Conservation (phyloP, 2,113 vertebrate genomes). For the Ramphastos sulfuratus region DNA sequence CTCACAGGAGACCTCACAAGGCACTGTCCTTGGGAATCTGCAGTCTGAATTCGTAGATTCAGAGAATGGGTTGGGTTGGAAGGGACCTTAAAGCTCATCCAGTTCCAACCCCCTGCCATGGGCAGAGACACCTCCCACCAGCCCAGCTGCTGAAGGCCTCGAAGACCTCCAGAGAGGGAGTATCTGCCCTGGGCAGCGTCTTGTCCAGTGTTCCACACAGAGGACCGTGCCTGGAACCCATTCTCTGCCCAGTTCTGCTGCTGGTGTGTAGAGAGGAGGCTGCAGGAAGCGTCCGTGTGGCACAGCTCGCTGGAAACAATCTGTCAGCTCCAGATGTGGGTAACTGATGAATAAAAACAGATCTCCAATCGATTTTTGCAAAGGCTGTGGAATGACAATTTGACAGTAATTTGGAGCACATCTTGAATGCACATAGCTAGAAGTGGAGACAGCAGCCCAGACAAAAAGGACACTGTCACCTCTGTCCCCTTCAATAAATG, state of each 20-base stretch:
- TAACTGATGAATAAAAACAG: conserved; percentile 28
- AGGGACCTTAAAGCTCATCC: too few relatives aligned
- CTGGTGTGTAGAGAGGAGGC: not conserved
- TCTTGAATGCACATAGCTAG: not conserved
- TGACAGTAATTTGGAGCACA: conserved; percentile 43
- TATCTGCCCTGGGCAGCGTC: not conserved
- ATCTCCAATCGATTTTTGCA: conserved; percentile 27
- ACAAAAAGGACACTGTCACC: conserved; percentile 24
- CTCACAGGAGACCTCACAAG: not conserved
- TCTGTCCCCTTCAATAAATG: not conserved
- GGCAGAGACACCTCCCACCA: too few relatives aligned
- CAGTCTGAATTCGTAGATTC: not conserved
- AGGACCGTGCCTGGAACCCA: not conserved
- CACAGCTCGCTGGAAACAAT: conserved; percentile 22
- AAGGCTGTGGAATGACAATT: conserved; percentile 40
- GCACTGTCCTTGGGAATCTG: not conserved
- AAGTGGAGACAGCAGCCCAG: not conserved
- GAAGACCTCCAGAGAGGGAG: too few relatives aligned
- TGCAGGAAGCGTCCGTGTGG: not conserved
- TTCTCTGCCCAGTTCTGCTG: not conserved
- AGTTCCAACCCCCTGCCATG: too few relatives aligned
- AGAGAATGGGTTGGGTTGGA: too few relatives aligned
- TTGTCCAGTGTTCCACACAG: not conserved
- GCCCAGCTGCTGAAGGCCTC: too few relatives aligned
- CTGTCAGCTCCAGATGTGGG: not conserved